Evolutionary conservation across 1,140 invertebrate species (phyloP), one percentile per base, ranked within the genome.

Genomic region (Latrodectus geometricus): DNA sequence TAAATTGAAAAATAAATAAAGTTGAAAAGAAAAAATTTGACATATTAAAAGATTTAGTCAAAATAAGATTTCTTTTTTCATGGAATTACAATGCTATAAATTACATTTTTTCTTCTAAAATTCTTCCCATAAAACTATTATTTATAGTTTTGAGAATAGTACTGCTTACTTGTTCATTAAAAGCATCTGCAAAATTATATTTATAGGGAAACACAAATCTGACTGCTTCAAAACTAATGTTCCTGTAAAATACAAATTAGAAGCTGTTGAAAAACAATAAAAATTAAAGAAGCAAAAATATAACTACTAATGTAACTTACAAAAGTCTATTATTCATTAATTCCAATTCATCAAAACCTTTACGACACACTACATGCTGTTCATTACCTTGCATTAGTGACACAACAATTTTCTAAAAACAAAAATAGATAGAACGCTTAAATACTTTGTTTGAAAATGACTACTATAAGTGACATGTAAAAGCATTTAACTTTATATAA

Each of bases 111-210:
- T 35, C 5, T 5, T 35, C 35, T 35, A 35, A 35, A 35, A 5
- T 35, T 35, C 35, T 5, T 35, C 35, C 1, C 35, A 35, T 35
- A 5, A 35, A 35, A 35, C 5, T 35, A 35, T 35, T 1, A 35
- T 35, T 3, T 35, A 3, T 35, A 35, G 1, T 35, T 35, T 35
- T 35, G 35, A 3, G 5, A 35, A 35, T 3, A 35, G 35, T 35
- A 35, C 1, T 35, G 5, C 35, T 87, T 88, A 97, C 95, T 91
- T 99, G 96, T 90, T 98, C 97, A 90, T 96, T 96, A 83, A 98
- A 95, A 5, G 97, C 97, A 79, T 96, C 95, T 15, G 97, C 96
- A 92, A 98, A 99, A 89, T 97, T 94, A 90, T 98, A 98, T 81
- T 96, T 94, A 91, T 98, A 96, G 0, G 97, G 97, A 90, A 99